phyloP scores from a whole-genome alignment of 2,113 vertebrate genomes.

The Callopanchax toddi region DNA sequence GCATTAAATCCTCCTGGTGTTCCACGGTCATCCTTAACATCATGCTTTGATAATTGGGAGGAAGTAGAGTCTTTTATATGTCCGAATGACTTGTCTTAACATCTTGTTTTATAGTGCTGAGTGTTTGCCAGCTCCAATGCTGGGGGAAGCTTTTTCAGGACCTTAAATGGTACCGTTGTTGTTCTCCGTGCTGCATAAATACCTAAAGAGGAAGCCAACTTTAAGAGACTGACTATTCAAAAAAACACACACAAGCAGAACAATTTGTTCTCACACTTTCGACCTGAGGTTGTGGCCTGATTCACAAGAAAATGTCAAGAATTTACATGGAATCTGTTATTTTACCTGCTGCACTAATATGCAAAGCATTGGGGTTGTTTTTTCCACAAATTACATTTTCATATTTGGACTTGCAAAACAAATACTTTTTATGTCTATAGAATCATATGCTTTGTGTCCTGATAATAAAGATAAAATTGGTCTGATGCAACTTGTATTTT shows the following conservation, averaged over 20 bases:
- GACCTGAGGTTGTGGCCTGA: conserved; percentile 4
- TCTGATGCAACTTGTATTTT: too few species aligned
- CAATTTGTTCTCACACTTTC: conserved; percentile 40
- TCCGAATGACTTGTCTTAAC: background rate
- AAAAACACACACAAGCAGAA: conserved; percentile 13
- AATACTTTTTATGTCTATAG: too few species aligned
- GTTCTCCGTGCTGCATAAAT: conserved; percentile 31
- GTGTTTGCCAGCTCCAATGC: background rate
- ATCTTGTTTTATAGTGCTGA: background rate
- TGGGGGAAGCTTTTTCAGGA: conserved; percentile 12
- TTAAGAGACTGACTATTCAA: conserved; percentile 28
- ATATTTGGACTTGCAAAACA: too few species aligned
- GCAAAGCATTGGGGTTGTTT: background rate
- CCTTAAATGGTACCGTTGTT: conserved; percentile 49
- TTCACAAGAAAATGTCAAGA: conserved; percentile 24
- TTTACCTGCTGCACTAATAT: background rate
- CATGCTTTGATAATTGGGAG: background rate
- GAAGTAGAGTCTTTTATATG: background rate
- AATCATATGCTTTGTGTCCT: too few species aligned
- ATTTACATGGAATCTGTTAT: conserved; percentile 1
- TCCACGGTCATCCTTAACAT: background rate
- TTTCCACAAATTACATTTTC: background rate
- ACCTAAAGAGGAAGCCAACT: conserved; percentile 42
- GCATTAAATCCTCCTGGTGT: background rate
- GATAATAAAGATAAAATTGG: too few species aligned